Evolutionary conservation across 2,113 vertebrate genomes (phyloP).

Genomic region (Gopherus flavomarginatus): DNA sequence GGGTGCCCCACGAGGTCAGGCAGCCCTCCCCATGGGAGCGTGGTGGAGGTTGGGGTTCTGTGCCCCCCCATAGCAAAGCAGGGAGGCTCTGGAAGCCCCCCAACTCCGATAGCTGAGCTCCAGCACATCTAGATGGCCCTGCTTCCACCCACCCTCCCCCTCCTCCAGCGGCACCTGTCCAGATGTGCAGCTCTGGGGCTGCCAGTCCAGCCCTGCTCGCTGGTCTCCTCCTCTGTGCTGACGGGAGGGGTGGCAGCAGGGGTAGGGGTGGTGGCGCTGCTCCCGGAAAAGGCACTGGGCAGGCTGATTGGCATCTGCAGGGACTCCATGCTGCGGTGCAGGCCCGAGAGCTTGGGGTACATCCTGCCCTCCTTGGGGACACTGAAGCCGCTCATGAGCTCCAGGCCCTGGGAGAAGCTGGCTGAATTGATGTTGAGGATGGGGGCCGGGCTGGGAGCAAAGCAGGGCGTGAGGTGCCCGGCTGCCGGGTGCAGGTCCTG

Average conservation of each 20-base stretch:
- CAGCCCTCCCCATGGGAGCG: neutral
- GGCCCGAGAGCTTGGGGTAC: slow-evolving; percentile 89
- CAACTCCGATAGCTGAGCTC: neutral
- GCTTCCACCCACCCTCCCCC: neutral
- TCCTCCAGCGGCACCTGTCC: slow-evolving; percentile 75
- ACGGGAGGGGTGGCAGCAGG: slow-evolving; percentile 45
- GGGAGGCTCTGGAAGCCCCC: neutral
- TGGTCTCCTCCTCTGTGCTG: slow-evolving; percentile 71
- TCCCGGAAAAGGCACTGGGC: slow-evolving; percentile 81
- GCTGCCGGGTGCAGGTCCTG: slow-evolving; percentile 80
- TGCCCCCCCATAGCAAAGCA: neutral
- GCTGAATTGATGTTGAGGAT: slow-evolving; percentile 94
- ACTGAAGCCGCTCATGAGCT: slow-evolving; percentile 84
- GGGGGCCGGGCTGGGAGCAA: slow-evolving; percentile 94
- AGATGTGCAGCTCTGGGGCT: slow-evolving; percentile 75
- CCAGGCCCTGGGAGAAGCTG: slow-evolving; percentile 88
- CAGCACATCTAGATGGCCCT: neutral
- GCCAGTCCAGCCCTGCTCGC: slow-evolving; percentile 81
- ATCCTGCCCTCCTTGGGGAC: slow-evolving; percentile 84
- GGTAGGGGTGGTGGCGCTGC: slow-evolving; percentile 65
- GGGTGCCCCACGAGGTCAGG: neutral
- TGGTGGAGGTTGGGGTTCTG: neutral
- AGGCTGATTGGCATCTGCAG: slow-evolving; percentile 93
- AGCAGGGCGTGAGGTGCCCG: slow-evolving; percentile 78
- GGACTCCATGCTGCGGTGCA: slow-evolving; percentile 97